phyloP scores from a whole-genome alignment of 2,797 vertebrate genomes.

The Cryptoblepharus egeriae region DNA sequence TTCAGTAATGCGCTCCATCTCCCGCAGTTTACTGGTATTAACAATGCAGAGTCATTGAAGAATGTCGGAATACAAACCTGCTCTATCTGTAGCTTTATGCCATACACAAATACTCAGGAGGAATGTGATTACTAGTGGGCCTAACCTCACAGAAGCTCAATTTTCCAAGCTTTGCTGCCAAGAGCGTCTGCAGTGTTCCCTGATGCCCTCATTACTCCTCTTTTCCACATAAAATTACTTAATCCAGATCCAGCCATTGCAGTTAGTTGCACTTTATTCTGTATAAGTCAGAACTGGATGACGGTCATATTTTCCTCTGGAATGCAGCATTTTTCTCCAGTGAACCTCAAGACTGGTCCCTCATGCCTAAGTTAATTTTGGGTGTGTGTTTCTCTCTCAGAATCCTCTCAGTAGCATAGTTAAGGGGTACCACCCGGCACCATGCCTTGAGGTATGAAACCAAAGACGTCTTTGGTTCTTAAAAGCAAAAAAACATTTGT shows the following conservation, averaged over 20 bases:
- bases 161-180: constrained; percentile 3
- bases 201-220: constrained; percentile 22
- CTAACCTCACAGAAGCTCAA: constrained; percentile 48
- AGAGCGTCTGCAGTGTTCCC: constrained; percentile 33
- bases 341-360: background rate
- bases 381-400: background rate
- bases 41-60: constrained; percentile 12
- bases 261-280: constrained; percentile 1
- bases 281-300: background rate
- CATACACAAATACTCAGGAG: constrained; percentile 1
- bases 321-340: constrained; percentile 4
- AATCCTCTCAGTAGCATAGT: background rate
- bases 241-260: constrained; percentile 9
- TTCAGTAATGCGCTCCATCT: constrained; percentile 9
- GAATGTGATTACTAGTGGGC: constrained; percentile 26
- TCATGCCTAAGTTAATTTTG: background rate
- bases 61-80: constrained; percentile 3
- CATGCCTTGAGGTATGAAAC: too few relatives aligned
- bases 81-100: constrained; percentile 10
- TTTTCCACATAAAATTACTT: constrained; percentile 8
- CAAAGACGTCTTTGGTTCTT: too few relatives aligned
- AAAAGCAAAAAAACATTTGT: too few relatives aligned
- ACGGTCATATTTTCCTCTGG: constrained; percentile 22
- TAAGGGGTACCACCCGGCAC: too few relatives aligned
- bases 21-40: constrained; percentile 16